Percentiles rank a stretch among this genome's conserved stretches.
phyloP scores from a whole-genome alignment of 1,140 invertebrate genomes.

The Apis mellifera region DNA sequence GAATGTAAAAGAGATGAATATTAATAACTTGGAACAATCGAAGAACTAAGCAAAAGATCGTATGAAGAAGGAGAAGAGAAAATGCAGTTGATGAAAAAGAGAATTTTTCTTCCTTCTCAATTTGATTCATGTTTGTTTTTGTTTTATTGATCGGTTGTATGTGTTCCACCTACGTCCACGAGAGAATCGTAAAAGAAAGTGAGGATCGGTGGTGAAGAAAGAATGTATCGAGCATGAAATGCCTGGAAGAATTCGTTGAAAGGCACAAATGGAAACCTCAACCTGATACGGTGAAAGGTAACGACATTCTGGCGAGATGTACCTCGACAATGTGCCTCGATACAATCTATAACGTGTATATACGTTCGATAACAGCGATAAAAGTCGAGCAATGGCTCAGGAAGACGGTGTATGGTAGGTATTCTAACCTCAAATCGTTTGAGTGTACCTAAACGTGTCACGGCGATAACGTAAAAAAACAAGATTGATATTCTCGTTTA shows the following conservation, averaged over 20 bases:
- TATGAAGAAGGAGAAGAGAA: no score
- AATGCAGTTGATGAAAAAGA: no score
- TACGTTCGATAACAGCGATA: slow-evolving; percentile 66
- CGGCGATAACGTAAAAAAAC: slow-evolving; percentile 34
- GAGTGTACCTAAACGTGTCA: slow-evolving; percentile 25
- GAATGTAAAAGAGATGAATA: neutral
- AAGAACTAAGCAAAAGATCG: no score
- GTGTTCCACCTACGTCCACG: neutral
- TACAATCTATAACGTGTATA: slow-evolving; percentile 66
- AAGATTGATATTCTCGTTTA: neutral
- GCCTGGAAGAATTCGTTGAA: slow-evolving; percentile 62
- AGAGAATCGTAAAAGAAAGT: slow-evolving; percentile 28
- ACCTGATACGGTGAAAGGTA: slow-evolving; percentile 64
- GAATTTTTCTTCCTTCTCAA: no score
- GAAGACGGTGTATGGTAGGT: slow-evolving; percentile 36
- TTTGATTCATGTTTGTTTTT: neutral
- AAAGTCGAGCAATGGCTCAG: slow-evolving; percentile 59
- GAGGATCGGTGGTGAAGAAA: slow-evolving; percentile 43
- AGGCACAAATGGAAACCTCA: slow-evolving; percentile 69
- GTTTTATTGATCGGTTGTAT: neutral
- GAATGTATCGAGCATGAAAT: slow-evolving; percentile 52
- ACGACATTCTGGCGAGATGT: slow-evolving; percentile 66
- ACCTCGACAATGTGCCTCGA: slow-evolving; percentile 55
- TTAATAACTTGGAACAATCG: no score
- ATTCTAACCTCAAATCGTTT: slow-evolving; percentile 39